Evolutionary conservation across 2,888 invertebrate species (phyloP).

Genomic region (Zele albiditarsus): DNA sequence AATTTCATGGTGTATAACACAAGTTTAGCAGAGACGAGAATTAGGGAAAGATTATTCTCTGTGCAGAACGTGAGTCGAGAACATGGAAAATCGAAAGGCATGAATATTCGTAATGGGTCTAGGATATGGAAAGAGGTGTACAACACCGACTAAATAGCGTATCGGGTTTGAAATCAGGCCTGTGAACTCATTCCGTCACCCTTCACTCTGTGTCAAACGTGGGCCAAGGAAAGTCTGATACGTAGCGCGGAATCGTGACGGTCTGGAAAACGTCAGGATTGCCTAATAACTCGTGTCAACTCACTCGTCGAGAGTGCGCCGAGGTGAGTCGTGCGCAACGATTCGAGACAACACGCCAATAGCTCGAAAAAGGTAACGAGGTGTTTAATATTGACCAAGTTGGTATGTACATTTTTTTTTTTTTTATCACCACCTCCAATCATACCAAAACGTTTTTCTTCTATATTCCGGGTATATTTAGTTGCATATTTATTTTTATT

Average conservation of each 20-base stretch:
- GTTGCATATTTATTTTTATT: not conserved
- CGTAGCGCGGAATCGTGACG: conserved; percentile 36
- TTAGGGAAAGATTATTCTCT: not conserved
- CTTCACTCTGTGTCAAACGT: not conserved
- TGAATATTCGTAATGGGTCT: conserved; percentile 48
- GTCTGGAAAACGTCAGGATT: conserved; percentile 42
- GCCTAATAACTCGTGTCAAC: conserved; percentile 48
- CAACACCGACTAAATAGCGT: not conserved
- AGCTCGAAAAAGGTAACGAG: conserved; percentile 36
- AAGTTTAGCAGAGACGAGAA: not conserved
- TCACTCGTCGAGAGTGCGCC: conserved; percentile 17
- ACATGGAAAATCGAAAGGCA: conserved; percentile 26
- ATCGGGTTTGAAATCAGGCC: conserved; percentile 4
- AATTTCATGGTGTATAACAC: not conserved
- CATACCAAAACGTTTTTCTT: not conserved
- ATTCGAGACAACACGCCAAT: conserved; percentile 24
- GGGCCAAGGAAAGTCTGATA: not conserved
- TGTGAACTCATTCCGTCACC: not conserved
- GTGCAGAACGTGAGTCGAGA: not conserved
- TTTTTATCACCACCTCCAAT: not conserved
- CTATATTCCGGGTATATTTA: not conserved
- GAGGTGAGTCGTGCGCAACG: conserved; percentile 34
- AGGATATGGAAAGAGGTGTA: not conserved
- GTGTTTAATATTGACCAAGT: conserved; percentile 40
- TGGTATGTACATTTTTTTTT: not conserved